Evolutionary conservation across 2,888 invertebrate species (phyloP), one percentile per base, ranked within the genome.

Genomic region (Criorhina ranunculi): DNA sequence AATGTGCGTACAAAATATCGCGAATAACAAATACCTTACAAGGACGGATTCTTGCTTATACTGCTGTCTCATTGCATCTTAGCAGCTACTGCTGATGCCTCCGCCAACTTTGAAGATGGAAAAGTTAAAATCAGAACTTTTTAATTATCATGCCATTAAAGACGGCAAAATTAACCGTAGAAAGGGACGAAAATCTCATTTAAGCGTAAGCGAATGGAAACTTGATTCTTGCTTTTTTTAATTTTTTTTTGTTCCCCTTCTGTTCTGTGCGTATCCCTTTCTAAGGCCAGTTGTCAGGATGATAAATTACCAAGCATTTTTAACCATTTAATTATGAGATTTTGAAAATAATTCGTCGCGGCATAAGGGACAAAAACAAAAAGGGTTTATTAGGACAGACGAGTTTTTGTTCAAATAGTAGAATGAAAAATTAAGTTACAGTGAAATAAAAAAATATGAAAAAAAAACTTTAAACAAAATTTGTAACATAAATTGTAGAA

Each of bases 261-360:
- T 49, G 17, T 9, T 24, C 6, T 5, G 15, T 6, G 17, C 17
- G 11, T 35, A 29, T 11, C 17, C 40, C 12, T 66, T 67, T 17
- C 24, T 29, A 4, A n/a, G 31, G 35, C 7, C 55, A 51, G 35
- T 57, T 35, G 12, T 31, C 42, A 37, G 31, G 15, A 51, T 72
- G 72, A 72, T 72, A 42, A 60, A 51, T 62, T 72, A 7, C 42
- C 40, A 40, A 24, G 24, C 60, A 60, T 72, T 72, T 72, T 72
- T 44, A 19, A 35, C 6, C 37, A 59, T 49, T 72, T 37, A 40
- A 72, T 72, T 60, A 51, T 29, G 17, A 72, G 40, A 42, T 60
- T 24, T 60, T 40, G 4, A 72, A 31, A 60, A 40, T 31, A 31
- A 53, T 53, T 64, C 42, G 33, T n/a, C 31, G 17, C n/a, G 3